Base-by-base conservation (phyloP, 2,797 vertebrate genomes). In the Thaleichthys pacificus region DNA sequence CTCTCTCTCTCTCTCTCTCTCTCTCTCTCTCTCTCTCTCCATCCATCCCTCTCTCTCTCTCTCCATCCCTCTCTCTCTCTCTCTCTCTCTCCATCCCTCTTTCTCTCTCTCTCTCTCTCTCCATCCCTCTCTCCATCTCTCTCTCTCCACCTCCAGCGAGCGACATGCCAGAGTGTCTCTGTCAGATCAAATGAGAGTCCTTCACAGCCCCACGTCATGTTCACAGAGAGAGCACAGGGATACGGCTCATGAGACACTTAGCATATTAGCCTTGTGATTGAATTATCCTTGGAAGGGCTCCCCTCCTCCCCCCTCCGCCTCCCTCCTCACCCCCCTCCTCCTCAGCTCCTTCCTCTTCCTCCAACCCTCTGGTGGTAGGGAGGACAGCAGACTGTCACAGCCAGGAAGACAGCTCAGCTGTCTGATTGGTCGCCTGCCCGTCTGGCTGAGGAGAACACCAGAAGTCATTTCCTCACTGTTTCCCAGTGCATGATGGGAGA, bases 201-300 rank as follows among this genome's bases (percentile, higher is more conserved):
- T 80, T 76, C 80, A 71, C 74, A 83, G 83, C 78, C 74, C 75
- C 79, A 85, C 69, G 76, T 82, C 82, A 71, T 87, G 84, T 85
- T 82, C 84, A 87, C 77, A 86, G 76, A 77, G 77, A 87, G 70
- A 82, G 80, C 83, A 85, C 80, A 86, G 79, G 76, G 79, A 85
- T 87, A 72, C 61, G 8, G 24, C 83, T 91, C 89, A 91, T 84
- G 89, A 85, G 89, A 91, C 86, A 85, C 88, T 91, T 89, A 87
- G 83, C 87, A 91, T 85, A 92, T 89, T 89, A 89, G 81, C 82
- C 82, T 76, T 66, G 72, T 90, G 87, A 91, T 77, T 89, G 77
- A 90, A 88, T 89, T 89, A 86, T 86, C 85, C 80, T 86, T 78
- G 72, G 71, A 85, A 70, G 49, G 84, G 38, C n/a, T n/a, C 80